phyloP scores from a whole-genome alignment of 2,797 vertebrate genomes.

The Melopsittacus undulatus region DNA sequence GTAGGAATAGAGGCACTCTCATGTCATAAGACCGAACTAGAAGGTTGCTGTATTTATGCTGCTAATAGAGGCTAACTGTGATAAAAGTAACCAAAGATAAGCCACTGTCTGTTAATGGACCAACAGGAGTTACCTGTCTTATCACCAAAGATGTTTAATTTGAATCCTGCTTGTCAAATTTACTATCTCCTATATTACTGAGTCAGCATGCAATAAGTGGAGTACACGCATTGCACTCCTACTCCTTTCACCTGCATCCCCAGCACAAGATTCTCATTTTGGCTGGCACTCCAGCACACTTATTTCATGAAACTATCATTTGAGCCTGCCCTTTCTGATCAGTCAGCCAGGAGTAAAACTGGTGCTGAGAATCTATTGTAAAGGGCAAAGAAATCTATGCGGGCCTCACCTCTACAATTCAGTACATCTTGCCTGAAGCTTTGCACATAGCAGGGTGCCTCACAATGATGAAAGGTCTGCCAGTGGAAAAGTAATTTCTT shows the following conservation, averaged over 20 bases:
- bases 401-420: slow-evolving; percentile 17
- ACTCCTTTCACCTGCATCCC: slow-evolving; percentile 47
- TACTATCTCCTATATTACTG: background rate
- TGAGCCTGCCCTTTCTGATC: slow-evolving; percentile 52
- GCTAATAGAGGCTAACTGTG: background rate
- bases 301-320: slow-evolving; percentile 41
- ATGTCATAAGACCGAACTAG: background rate
- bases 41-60: background rate
- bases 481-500: background rate
- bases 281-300: slow-evolving; percentile 37
- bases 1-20: background rate
- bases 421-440: slow-evolving; percentile 44
- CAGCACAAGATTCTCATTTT: slow-evolving; percentile 34
- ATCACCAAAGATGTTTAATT: background rate
- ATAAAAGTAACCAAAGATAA: background rate
- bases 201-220: slow-evolving; percentile 10
- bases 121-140: background rate
- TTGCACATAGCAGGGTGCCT: slow-evolving; percentile 15
- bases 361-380: slow-evolving; percentile 22
- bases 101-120: background rate
- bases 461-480: background rate
- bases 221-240: background rate
- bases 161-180: background rate
- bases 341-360: slow-evolving; percentile 47
- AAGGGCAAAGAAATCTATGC: slow-evolving; percentile 55